phyloP scores from a whole-genome alignment of 2,797 vertebrate genomes.

The Cossypha dichroa region DNA sequence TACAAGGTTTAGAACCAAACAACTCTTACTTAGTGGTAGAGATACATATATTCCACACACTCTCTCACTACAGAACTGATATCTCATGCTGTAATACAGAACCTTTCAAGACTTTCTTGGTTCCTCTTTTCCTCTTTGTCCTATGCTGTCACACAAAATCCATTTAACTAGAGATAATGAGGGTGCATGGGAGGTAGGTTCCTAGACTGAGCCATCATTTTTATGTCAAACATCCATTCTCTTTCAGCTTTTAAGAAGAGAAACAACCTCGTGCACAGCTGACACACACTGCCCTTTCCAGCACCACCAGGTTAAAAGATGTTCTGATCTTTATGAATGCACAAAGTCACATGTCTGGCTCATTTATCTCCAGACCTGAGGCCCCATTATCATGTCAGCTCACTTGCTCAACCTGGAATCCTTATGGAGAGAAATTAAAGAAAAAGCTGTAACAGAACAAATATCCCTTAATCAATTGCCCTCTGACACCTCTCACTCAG shows the following conservation, averaged over 20 bases:
- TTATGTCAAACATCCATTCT: not conserved
- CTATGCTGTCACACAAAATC: not conserved
- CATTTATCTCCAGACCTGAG: constrained; percentile 32
- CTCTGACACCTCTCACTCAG: constrained; percentile 52
- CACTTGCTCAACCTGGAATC: not conserved
- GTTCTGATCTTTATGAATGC: constrained; percentile 55
- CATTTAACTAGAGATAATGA: constrained; percentile 3
- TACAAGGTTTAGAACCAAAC: not conserved
- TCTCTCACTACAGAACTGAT: not conserved
- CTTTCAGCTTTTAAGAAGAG: constrained; percentile 40
- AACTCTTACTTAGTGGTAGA: not conserved
- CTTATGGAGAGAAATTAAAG: not conserved
- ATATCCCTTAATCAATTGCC: constrained; percentile 46
- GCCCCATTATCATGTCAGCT: constrained; percentile 30
- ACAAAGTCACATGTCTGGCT: not conserved
- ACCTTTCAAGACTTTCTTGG: not conserved
- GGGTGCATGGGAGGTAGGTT: not conserved
- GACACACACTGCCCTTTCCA: not conserved
- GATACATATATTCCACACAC: not conserved
- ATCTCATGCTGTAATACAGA: not conserved
- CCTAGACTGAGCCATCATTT: not conserved
- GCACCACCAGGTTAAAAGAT: not conserved
- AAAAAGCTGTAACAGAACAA: constrained; percentile 6
- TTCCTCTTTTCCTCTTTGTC: not conserved
- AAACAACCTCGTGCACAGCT: not conserved